Conservation (phyloP, 2,888 invertebrate species). For the Busseola fusca region DNA sequence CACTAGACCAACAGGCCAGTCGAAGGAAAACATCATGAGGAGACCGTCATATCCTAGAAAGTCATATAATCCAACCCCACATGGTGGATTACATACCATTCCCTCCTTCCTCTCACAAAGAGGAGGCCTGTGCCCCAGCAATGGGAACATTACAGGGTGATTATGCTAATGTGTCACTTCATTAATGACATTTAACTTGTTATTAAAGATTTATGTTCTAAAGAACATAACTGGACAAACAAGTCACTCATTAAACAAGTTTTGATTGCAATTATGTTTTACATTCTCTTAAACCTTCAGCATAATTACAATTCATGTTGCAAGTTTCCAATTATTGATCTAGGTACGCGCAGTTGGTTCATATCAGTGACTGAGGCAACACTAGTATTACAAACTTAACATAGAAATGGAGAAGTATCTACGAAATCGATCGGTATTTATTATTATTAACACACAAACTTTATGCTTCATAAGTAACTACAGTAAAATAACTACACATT, state of each 20-base stretch:
- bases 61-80: no score
- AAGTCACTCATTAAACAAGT: conserved; percentile 26
- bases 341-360: conserved; percentile 20
- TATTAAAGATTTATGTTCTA: conserved; percentile 18
- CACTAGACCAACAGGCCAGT: no score
- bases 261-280: conserved; percentile 17
- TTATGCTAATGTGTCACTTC: background rate
- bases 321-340: background rate
- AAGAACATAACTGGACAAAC: conserved; percentile 11
- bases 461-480: background rate
- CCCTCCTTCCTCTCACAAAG: no score
- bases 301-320: conserved; percentile 26
- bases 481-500: conserved; percentile 24
- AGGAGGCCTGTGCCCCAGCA: no score
- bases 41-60: no score
- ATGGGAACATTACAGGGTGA: no score
- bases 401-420: conserved; percentile 34
- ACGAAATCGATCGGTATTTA: conserved; percentile 29
- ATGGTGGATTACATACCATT: no score
- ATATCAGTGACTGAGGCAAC: conserved; percentile 5
- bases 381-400: background rate
- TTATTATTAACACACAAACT: conserved; percentile 11
- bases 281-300: conserved; percentile 13
- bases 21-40: no score
- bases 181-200: conserved; percentile 9